These are phyloP conservation scores for Oikopleura vanhoeffeni DNA, from an alignment of 23 tunicate genomes.

Conservation along the genomic window DNA sequence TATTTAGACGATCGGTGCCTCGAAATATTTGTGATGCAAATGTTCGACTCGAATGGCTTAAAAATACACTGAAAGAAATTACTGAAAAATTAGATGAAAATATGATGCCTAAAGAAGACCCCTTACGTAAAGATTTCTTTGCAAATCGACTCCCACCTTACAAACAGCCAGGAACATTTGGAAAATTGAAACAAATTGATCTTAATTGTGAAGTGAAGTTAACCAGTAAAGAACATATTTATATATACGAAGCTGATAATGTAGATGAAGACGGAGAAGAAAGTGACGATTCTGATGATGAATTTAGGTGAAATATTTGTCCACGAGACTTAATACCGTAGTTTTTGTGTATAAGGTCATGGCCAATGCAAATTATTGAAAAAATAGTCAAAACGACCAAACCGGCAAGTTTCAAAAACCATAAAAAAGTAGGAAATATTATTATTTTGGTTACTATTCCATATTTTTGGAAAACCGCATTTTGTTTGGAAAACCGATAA, in stretches of 20 bases:
- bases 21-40: neutral
- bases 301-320: too few species aligned
- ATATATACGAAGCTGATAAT: neutral
- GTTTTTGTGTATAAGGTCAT: too few species aligned
- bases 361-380: too few species aligned
- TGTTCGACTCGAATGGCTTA: neutral
- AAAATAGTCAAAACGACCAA: too few species aligned
- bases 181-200: neutral
- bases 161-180: neutral
- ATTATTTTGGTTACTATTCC: too few species aligned
- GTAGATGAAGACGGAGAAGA: neutral
- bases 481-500: too few species aligned
- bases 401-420: too few species aligned
- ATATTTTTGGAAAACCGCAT: too few species aligned
- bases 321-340: too few species aligned
- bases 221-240: neutral
- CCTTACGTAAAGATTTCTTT: neutral
- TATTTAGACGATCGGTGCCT: neutral
- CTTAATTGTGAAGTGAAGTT: neutral
- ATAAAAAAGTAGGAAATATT: too few species aligned
- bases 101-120: neutral
- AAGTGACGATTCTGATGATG: neutral
- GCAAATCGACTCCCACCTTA: neutral
- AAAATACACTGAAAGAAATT: neutral
- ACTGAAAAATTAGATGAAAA: neutral